Evolutionary conservation across 2,797 vertebrate genomes (phyloP).

Genomic region (Xenops minutus): DNA sequence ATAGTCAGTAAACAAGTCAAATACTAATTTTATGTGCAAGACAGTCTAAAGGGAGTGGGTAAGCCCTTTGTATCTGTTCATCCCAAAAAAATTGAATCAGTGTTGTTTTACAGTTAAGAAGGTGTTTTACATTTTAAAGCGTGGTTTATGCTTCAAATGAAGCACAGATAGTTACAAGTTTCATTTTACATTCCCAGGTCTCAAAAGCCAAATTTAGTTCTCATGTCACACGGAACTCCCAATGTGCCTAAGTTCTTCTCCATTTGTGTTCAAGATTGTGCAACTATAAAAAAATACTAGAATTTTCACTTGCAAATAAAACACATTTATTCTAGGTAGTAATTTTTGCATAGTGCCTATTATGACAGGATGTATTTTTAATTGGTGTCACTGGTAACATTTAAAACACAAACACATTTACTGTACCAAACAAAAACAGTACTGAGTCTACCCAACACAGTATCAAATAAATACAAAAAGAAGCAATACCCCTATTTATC

Average conservation of each 20-base stretch:
- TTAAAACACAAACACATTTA: neutral
- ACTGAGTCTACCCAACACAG: neutral
- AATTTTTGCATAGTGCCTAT: neutral
- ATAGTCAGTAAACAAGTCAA: neutral
- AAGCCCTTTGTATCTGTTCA: neutral
- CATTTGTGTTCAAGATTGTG: neutral
- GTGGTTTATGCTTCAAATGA: neutral
- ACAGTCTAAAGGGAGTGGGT: neutral
- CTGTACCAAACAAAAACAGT: neutral
- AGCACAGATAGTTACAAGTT: neutral
- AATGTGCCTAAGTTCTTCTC: neutral
- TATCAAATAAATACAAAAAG: neutral
- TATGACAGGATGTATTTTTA: neutral
- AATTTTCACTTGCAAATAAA: neutral
- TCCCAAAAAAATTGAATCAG: neutral
- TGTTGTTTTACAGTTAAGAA: neutral
- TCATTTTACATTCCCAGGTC: neutral
- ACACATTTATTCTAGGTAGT: neutral
- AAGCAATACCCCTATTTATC: neutral
- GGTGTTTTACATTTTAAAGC: neutral
- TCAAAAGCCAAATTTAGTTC: neutral
- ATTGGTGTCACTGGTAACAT: constrained; percentile 15
- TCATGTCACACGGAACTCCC: neutral
- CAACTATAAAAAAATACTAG: neutral
- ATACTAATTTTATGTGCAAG: neutral